These are phyloP conservation scores for Diachasma alloeum DNA, from an alignment of 1,140 invertebrate genomes.

Conservation along the genomic window DNA sequence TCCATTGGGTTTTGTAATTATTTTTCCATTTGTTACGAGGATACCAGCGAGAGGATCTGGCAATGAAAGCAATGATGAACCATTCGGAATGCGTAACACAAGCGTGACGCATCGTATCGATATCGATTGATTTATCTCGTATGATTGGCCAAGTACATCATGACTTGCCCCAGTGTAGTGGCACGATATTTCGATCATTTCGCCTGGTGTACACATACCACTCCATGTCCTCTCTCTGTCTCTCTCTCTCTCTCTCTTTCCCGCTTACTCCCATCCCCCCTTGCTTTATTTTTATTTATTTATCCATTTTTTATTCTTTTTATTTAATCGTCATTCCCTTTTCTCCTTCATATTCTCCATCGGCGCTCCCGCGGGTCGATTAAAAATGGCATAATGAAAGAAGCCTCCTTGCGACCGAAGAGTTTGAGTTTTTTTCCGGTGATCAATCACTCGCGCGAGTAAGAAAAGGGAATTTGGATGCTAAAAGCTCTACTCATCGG, in stretches of 20 bases:
- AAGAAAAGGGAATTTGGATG: conserved; percentile 10
- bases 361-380: conserved; percentile 43
- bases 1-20: not conserved
- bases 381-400: conserved; percentile 62
- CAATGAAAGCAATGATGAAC: conserved; percentile 5
- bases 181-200: conserved; percentile 29
- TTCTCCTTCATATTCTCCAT: conserved; percentile 22
- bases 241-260: too few species aligned
- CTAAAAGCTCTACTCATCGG: conserved; percentile 10
- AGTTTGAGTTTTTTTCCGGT: conserved; percentile 40
- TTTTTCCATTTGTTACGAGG: not conserved
- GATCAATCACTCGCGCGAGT: conserved; percentile 53
- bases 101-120: conserved; percentile 50
- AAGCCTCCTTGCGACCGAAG: conserved; percentile 36
- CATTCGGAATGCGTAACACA: conserved; percentile 41
- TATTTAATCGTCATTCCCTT: conserved; percentile 7
- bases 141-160: conserved; percentile 36
- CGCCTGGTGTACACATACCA: not conserved
- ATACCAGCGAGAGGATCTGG: not conserved
- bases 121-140: conserved; percentile 58
- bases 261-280: not conserved
- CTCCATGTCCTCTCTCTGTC: not conserved
- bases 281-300: not conserved
- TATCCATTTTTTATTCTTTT: conserved; percentile 8
- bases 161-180: not conserved